Evolutionary conservation across 2,113 vertebrate genomes (phyloP).

Genomic region (Zapornia atra): DNA sequence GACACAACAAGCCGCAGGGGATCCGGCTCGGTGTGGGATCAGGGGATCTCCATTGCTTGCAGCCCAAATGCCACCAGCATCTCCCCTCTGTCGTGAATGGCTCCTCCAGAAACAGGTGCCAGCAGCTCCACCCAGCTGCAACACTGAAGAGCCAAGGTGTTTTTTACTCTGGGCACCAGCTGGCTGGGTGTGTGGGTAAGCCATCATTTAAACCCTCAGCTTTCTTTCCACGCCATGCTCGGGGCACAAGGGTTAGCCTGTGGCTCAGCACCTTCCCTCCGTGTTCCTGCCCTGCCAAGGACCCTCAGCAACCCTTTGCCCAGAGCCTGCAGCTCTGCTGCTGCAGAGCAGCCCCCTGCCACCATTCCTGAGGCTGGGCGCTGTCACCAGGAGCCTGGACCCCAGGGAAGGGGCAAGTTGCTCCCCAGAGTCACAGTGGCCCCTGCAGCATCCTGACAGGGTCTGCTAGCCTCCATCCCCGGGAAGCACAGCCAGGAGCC

Average conservation of each 20-base stretch:
- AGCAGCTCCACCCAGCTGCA: neutral
- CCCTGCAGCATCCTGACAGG: rapidly evolving
- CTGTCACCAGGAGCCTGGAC: neutral
- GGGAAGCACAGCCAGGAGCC: neutral
- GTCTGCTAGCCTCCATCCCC: neutral
- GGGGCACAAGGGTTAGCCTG: neutral
- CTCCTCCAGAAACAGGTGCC: neutral
- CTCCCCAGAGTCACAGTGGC: neutral
- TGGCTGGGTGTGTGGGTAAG: neutral
- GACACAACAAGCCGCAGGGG: neutral
- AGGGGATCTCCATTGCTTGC: neutral
- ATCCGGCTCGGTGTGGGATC: neutral
- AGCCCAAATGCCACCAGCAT: too few relatives aligned
- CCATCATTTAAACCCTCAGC: neutral
- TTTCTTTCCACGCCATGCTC: neutral
- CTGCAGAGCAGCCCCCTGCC: neutral
- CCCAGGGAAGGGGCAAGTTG: neutral
- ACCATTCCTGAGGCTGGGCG: neutral
- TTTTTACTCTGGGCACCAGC: neutral
- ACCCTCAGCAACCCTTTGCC: neutral
- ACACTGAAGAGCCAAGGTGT: neutral
- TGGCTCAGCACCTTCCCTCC: neutral
- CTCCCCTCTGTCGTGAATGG: neutral
- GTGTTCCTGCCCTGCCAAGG: neutral
- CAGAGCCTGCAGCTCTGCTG: neutral